phyloP scores from a whole-genome alignment of 2,797 vertebrate genomes.

The Crypturellus tataupa region DNA sequence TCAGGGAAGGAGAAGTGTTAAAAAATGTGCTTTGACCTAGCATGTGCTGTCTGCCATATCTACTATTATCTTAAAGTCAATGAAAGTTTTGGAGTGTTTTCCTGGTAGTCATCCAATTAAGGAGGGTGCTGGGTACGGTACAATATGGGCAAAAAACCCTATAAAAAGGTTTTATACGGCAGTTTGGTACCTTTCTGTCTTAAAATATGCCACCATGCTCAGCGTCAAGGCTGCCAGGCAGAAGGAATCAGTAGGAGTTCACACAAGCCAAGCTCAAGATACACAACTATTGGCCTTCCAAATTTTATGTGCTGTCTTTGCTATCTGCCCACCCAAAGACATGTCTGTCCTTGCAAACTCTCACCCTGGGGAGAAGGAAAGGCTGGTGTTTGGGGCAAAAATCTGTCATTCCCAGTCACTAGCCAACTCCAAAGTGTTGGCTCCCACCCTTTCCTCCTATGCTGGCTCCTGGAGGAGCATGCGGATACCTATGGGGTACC shows the following conservation, averaged over 20 bases:
- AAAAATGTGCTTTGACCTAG: neutral
- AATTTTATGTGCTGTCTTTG: neutral
- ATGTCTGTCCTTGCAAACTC: neutral
- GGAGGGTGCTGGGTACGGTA: neutral
- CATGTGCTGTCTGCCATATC: neutral
- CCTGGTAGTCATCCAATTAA: neutral
- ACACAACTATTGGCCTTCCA: too few relatives aligned
- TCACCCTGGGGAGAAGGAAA: neutral
- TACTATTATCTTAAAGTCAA: neutral
- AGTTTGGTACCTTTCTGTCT: neutral
- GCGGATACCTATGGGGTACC: neutral
- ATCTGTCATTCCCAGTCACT: neutral
- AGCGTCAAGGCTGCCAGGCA: neutral
- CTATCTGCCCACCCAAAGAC: neutral
- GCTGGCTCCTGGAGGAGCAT: accelerated
- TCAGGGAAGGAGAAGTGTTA: accelerated
- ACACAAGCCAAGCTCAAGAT: neutral
- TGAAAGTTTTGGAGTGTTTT: neutral
- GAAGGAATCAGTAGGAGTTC: neutral
- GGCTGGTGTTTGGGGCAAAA: neutral
- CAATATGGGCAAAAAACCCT: neutral
- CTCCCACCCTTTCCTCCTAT: neutral
- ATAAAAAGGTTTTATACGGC: neutral
- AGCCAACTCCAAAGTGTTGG: neutral
- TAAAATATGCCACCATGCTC: neutral